phyloP scores from a whole-genome alignment of 2,113 vertebrate species.

The Catharus minimus region DNA sequence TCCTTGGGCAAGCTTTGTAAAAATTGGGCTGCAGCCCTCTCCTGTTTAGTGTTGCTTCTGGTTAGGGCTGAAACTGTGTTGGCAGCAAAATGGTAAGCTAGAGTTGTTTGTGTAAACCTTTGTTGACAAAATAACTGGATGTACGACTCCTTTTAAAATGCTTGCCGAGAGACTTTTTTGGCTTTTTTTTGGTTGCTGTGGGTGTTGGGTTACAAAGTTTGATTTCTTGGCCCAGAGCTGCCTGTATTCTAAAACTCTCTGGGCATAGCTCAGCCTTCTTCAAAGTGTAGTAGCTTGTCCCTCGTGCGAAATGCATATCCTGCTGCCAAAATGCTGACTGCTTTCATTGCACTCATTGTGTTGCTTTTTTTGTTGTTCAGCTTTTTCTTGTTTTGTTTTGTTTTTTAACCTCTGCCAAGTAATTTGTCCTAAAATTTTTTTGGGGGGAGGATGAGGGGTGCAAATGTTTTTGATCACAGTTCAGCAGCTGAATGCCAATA shows the following conservation, averaged over 20 bases:
- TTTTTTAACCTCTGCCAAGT: background rate
- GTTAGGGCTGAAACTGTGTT: background rate
- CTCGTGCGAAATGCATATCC: background rate
- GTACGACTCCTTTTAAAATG: background rate
- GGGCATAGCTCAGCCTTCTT: slow-evolving; percentile 16
- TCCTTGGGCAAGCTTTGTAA: background rate
- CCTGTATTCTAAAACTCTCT: background rate
- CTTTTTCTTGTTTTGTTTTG: background rate
- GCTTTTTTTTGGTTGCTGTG: background rate
- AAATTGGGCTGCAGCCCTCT: background rate
- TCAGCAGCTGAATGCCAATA: background rate
- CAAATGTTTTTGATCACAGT: background rate
- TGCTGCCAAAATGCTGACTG: slow-evolving; percentile 8
- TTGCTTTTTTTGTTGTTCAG: background rate
- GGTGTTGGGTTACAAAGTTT: slow-evolving; percentile 8
- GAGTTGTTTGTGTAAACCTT: slow-evolving; percentile 9
- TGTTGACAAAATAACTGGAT: slow-evolving; percentile 11
- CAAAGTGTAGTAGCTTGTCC: background rate
- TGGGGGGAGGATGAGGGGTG: rapidly evolving
- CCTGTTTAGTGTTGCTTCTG: background rate
- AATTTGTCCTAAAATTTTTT: background rate
- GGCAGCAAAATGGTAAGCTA: background rate
- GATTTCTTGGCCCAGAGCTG: background rate
- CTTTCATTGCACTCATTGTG: background rate
- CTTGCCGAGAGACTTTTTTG: background rate